Conservation (phyloP, 2,113 vertebrate species). For the Otolemur garnettii region DNA sequence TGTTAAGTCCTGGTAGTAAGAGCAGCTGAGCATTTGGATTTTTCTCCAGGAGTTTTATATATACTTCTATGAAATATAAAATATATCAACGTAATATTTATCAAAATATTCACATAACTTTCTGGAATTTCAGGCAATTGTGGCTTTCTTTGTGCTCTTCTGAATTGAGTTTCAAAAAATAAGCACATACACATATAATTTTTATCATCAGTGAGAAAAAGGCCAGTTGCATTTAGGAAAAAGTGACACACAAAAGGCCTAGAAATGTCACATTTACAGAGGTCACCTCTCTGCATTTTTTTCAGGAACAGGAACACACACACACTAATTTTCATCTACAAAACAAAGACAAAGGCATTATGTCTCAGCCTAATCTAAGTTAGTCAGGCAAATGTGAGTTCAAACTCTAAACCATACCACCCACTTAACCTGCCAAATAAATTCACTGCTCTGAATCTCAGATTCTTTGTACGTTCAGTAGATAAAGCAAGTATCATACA, state of each 20-base stretch:
- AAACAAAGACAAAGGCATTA: not conserved
- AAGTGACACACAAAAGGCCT: not conserved
- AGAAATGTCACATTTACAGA: not conserved
- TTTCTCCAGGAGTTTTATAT: not conserved
- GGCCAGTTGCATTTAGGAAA: not conserved
- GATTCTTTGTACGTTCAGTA: not conserved
- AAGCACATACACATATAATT: not conserved
- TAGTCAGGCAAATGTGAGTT: not conserved
- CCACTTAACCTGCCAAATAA: not conserved
- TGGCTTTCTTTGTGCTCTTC: not conserved
- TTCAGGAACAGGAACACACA: not conserved
- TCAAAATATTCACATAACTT: slow-evolving; percentile 16
- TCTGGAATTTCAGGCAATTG: slow-evolving; percentile 48
- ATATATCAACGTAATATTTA: slow-evolving; percentile 43
- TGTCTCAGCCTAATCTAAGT: not conserved
- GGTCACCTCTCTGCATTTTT: not conserved
- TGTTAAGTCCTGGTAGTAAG: not conserved
- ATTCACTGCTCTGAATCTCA: not conserved
- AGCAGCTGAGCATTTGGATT: not conserved
- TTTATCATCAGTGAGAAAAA: slow-evolving; percentile 50
- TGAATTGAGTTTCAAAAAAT: not conserved
- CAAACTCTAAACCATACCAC: not conserved
- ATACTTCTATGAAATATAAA: slow-evolving; percentile 53
- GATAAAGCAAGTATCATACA: not conserved
- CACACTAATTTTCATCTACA: not conserved